phyloP scores from a whole-genome alignment of 2,797 vertebrate genomes.

The Gymnodraco acuticeps region DNA sequence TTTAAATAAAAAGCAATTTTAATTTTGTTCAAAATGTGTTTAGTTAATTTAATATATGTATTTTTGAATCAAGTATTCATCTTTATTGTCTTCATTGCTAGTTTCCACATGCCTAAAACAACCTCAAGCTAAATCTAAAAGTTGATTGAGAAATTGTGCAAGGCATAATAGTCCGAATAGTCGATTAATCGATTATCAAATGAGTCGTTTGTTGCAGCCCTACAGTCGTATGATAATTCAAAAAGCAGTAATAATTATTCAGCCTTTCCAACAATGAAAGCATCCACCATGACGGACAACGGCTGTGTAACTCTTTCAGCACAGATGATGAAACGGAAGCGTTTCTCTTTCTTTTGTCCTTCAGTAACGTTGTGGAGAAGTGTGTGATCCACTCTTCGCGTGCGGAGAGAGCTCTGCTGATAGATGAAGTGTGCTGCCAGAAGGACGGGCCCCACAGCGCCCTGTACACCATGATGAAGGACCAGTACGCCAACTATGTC shows the following conservation, averaged over 20 bases:
- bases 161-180: too few species aligned
- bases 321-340: conserved; percentile 6
- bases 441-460: conserved; percentile 99
- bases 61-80: too few species aligned
- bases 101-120: too few species aligned
- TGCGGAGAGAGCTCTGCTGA: conserved; percentile 95
- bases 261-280: too few species aligned
- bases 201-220: too few species aligned
- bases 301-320: background rate
- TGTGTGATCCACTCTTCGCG: conserved; percentile 98
- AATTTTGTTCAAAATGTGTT: too few species aligned
- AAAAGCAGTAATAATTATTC: background rate
- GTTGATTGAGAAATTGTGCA: too few species aligned
- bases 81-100: too few species aligned
- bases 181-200: too few species aligned
- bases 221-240: background rate
- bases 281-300: background rate
- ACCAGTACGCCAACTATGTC: conserved; percentile 99
- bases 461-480: conserved; percentile 99
- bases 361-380: conserved; percentile 98
- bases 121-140: too few species aligned
- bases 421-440: conserved; percentile 99
- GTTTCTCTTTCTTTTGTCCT: background rate
- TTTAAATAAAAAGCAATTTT: too few species aligned
- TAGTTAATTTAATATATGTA: too few species aligned